These are phyloP conservation scores for Acanthornis magna DNA, from an alignment of 2,797 vertebrate genomes.

Conservation along the genomic window DNA sequence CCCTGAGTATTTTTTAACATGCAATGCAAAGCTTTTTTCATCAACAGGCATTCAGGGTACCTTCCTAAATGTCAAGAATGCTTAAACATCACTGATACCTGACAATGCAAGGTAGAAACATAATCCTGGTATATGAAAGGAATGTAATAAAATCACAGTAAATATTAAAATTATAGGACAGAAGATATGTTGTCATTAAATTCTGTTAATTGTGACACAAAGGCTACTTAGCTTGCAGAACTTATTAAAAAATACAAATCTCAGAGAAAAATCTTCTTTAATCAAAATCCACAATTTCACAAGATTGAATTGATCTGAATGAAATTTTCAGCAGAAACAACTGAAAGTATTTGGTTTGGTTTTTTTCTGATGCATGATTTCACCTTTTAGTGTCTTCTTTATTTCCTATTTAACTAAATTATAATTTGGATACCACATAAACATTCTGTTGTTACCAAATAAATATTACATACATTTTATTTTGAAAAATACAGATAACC, in stretches of 20 bases:
- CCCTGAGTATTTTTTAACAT: background rate
- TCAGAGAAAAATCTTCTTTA: background rate
- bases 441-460: background rate
- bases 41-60: background rate
- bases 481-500: background rate
- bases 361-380: background rate
- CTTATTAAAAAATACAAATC: background rate
- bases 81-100: background rate
- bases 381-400: background rate
- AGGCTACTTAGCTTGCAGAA: background rate
- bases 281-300: background rate
- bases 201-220: background rate
- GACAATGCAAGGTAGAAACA: background rate
- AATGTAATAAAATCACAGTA: background rate
- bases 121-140: background rate
- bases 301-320: background rate
- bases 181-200: background rate
- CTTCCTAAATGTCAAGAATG: conserved; percentile 14
- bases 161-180: background rate
- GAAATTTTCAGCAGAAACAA: background rate
- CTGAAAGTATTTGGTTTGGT: background rate
- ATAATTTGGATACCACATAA: background rate
- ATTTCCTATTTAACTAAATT: background rate
- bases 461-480: background rate
- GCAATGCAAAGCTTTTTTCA: background rate